A percentile compares a stretch with the other conserved stretches of the same genome.
phyloP scores from a whole-genome alignment of 2,888 invertebrate species.

The Dynastes tityus region DNA sequence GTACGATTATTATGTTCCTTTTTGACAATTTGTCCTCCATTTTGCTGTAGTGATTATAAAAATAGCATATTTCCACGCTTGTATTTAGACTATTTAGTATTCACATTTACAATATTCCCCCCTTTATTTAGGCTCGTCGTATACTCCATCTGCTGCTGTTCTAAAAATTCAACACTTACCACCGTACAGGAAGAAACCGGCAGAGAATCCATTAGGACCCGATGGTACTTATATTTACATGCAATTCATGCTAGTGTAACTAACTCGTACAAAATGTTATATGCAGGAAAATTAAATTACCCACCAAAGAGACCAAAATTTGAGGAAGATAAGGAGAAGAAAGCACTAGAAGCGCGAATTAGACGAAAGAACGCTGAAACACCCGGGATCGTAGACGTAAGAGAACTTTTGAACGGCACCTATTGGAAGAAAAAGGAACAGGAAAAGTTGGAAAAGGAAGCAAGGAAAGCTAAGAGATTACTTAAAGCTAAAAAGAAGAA shows the following conservation, averaged over 20 bases:
- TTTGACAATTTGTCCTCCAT: too few species aligned
- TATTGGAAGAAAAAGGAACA: conserved; percentile 68
- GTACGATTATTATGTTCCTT: too few species aligned
- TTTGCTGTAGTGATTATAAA: too few species aligned
- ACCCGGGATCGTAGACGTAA: conserved; percentile 72
- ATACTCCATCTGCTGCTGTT: conserved; percentile 73
- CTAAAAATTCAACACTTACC: conserved; percentile 72
- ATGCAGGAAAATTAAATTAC: conserved; percentile 73
- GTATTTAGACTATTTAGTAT: too few species aligned
- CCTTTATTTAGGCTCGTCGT: conserved; percentile 65
- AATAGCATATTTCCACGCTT: too few species aligned
- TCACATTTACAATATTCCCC: too few species aligned
- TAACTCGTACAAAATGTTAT: conserved; percentile 68
- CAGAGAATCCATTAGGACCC: conserved; percentile 61
- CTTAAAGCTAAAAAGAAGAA: conserved; percentile 37
- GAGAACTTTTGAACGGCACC: conserved; percentile 75
- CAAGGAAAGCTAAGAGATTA: conserved; percentile 60
- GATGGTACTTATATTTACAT: conserved; percentile 60
- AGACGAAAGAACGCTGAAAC: conserved; percentile 64
- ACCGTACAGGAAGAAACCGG: conserved; percentile 63
- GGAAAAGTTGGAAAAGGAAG: conserved; percentile 57
- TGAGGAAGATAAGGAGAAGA: conserved; percentile 71
- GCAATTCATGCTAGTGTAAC: background rate
- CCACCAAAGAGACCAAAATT: conserved; percentile 73
- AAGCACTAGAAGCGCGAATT: conserved; percentile 59